Percentiles rank a stretch among this genome's conserved stretches.
Evolutionary conservation across 64 coral and sea anemone species (phyloP).

Genomic region (Stylophora pistillata): DNA sequence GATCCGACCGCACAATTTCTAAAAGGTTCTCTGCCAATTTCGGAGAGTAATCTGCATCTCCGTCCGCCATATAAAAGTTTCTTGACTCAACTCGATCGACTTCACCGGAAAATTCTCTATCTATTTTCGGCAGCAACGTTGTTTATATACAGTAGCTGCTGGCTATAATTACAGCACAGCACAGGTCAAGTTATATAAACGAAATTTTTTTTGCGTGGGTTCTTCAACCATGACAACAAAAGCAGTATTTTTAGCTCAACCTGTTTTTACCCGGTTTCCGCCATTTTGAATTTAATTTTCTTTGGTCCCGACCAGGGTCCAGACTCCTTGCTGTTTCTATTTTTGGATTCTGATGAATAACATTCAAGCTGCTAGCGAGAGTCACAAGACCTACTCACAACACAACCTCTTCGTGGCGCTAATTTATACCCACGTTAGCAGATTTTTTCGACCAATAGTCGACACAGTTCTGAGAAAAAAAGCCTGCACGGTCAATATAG

Average conservation of each 20-base stretch:
- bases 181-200: background rate
- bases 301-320: background rate
- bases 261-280: background rate
- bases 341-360: background rate
- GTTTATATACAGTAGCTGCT: background rate
- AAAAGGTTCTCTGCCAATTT: conserved; percentile 53
- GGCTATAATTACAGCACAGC: background rate
- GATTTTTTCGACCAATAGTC: too few species aligned
- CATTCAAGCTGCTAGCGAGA: background rate
- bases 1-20: conserved; percentile 56
- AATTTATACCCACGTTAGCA: too few species aligned
- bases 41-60: conserved; percentile 51
- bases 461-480: too few species aligned
- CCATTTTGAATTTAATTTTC: background rate
- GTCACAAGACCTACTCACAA: background rate
- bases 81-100: background rate
- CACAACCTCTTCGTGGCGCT: background rate
- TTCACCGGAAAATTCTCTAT: background rate
- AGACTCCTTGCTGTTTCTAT: background rate
- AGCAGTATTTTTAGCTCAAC: background rate
- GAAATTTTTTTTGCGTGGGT: background rate
- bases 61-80: conserved; percentile 30
- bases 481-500: too few species aligned
- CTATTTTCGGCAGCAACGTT: background rate
- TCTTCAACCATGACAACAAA: conserved; percentile 4